These are phyloP conservation scores for Vulpes lagopus DNA, from an alignment of 2,113 vertebrate species.

Conservation along the genomic window DNA sequence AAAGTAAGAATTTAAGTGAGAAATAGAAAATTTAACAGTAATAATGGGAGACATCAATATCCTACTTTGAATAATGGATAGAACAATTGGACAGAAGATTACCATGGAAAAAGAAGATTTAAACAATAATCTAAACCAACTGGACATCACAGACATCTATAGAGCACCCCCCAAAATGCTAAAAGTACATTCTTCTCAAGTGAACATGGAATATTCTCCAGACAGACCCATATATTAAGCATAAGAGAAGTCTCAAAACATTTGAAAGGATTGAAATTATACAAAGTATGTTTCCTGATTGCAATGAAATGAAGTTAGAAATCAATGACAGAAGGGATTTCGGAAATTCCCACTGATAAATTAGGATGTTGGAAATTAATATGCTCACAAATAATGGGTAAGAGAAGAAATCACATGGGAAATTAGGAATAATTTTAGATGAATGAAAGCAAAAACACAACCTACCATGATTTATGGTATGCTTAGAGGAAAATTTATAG, in stretches of 20 bases:
- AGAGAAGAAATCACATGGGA: background rate
- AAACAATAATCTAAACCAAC: background rate
- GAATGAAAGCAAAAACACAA: background rate
- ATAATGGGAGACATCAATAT: background rate
- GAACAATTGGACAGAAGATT: background rate
- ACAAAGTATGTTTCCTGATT: background rate
- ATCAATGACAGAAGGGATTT: background rate
- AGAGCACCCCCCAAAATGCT: background rate
- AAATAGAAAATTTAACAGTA: background rate
- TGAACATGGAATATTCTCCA: background rate
- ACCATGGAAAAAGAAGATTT: background rate
- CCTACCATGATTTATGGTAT: background rate
- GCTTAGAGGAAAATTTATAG: background rate
- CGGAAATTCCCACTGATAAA: background rate
- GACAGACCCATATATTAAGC: background rate
- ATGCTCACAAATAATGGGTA: background rate
- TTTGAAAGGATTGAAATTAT: background rate
- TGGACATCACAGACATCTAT: background rate
- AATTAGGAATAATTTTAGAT: background rate
- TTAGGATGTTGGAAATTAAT: background rate
- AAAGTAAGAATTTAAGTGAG: background rate
- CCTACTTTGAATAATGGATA: background rate
- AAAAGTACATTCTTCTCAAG: constrained; percentile 10
- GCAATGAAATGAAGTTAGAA: background rate
- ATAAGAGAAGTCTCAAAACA: background rate